Base-by-base conservation (phyloP, 53 echinoderm and acorn worm species). In the Antedon mediterranea region DNA sequence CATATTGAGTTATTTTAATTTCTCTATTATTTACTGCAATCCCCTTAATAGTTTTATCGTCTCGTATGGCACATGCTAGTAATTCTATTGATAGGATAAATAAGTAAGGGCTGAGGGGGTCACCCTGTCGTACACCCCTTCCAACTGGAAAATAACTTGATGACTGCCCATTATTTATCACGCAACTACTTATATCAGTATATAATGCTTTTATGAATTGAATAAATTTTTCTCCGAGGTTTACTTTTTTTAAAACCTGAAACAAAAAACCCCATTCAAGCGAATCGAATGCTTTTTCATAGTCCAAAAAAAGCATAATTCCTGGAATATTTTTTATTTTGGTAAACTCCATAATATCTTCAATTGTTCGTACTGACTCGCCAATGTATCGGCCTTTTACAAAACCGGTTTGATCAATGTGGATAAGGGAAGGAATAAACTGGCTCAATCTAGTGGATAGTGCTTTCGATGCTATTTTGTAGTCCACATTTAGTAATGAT, bases 291-390 rank as follows among this genome's bases (percentile, higher is more conserved):
- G 34, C 76, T n/a, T 76, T 76, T 32, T 34, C 18, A 23, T 26
- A 76, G 26, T 76, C 76, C 28, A 76, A 28, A 76, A 76, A 76
- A 7, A 76, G 3, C 28, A 76, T 76, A 32, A 34, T 33, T 32
- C 76, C 76, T 32, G 33, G 28, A 20, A 28, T 76, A 28, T 33
- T 33, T 33, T 33, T 31, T 6, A 33, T 76, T 7, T 76, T 34
- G 0, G 76, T 32, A 33, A 76, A 76, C 15, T 76, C 32, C 28
- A 76, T 76, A 33, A 76, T n/a, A 34, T 76, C 76, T 33, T 76
- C 32, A 32, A 76, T 76, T 32, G 34, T 32, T 28, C 76, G 32
- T 31, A 76, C 76, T 18, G 32, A 33, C 28, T 31, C 33, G 8
- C 34, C 76, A 33, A 31, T 76, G 28, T 33, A 76, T 28, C 76